Percentiles rank a stretch among this genome's conserved stretches.
Conservation (phyloP, 2,888 invertebrate genomes). For the Drosophila maculinotata region DNA sequence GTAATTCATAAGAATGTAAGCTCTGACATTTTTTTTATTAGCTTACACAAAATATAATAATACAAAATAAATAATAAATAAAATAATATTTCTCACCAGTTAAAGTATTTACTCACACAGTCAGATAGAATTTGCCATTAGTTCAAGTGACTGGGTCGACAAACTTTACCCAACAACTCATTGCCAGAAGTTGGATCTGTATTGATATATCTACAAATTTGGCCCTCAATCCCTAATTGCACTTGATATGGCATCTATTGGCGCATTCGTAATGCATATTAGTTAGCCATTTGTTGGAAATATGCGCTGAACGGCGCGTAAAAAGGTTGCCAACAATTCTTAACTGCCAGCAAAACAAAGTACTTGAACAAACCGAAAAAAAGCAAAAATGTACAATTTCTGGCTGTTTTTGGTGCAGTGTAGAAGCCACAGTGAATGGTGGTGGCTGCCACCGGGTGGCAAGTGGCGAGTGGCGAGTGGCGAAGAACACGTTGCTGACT, state of each 20-base stretch:
- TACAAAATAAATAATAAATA: too few relatives aligned
- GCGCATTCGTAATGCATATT: slow-evolving; percentile 37
- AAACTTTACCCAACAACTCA: not conserved
- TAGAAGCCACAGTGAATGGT: slow-evolving; percentile 27
- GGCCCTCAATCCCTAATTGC: not conserved
- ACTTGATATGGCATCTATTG: not conserved
- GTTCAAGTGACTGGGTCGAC: too few relatives aligned
- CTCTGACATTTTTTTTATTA: too few relatives aligned
- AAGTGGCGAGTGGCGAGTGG: slow-evolving; percentile 11
- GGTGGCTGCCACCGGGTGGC: slow-evolving; percentile 10
- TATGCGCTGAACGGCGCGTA: slow-evolving; percentile 41
- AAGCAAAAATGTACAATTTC: slow-evolving; percentile 39
- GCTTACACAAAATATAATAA: too few relatives aligned
- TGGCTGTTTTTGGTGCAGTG: slow-evolving; percentile 56
- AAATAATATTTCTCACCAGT: too few relatives aligned
- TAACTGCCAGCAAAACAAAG: slow-evolving; percentile 33
- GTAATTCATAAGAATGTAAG: too few relatives aligned
- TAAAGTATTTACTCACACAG: too few relatives aligned
- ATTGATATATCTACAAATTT: not conserved
- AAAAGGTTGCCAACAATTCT: slow-evolving; percentile 46
- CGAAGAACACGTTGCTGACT: slow-evolving; percentile 13
- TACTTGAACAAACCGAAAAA: slow-evolving; percentile 4
- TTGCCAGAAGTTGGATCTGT: not conserved
- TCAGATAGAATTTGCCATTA: too few relatives aligned
- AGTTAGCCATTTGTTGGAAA: slow-evolving; percentile 48